Base-by-base conservation (phyloP, 2,888 invertebrate genomes). In the Lithophane socia region DNA sequence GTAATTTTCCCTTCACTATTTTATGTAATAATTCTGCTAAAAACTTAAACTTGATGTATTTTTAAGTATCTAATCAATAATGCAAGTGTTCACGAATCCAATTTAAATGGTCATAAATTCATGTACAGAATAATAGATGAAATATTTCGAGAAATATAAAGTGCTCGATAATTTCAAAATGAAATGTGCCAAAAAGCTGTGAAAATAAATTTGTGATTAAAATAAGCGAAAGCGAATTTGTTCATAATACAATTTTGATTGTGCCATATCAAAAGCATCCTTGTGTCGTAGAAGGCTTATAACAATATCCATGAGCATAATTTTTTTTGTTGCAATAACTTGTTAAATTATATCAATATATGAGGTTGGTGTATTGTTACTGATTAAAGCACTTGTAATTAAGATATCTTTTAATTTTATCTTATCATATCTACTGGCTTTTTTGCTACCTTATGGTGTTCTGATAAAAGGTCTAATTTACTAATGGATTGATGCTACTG, bases 121-220 rank as follows among this genome's bases (percentile, higher is more conserved):
- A 68, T 80, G 73, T 73, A 61, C 58, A 63, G 18, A 79, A 65
- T 52, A 73, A 64, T 44, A 24, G 18, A 78, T 73, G 67, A 75
- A 65, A 73, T 79, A 87, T 80, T 80, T 82, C 63, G 44, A 80
- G 52, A 67, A 75, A 81, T 42, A 73, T 58, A 54, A 68, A 58
- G 79, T 79, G 82, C 77, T 83, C 56, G 47, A 68, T 69, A 82
- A 85, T 79, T 75, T 78, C 44, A 64, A 74, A 63, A 61, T 86
- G 76, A 75, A 79, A 85, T 49, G 86, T 88, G 88, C 86, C 75
- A 61, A 80, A 83, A 88, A 88, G 88, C 89, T 78, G 78, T 85
- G 77, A 80, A 73, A 82, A 81, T 72, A 88, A 83, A 83, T 72
- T 75, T 58, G 77, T 86, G 85, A 85, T 77, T 49, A 74, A 80